Evolutionary conservation across 1,140 invertebrate genomes (phyloP).

Genomic region (Camponotus pennsylvanicus): DNA sequence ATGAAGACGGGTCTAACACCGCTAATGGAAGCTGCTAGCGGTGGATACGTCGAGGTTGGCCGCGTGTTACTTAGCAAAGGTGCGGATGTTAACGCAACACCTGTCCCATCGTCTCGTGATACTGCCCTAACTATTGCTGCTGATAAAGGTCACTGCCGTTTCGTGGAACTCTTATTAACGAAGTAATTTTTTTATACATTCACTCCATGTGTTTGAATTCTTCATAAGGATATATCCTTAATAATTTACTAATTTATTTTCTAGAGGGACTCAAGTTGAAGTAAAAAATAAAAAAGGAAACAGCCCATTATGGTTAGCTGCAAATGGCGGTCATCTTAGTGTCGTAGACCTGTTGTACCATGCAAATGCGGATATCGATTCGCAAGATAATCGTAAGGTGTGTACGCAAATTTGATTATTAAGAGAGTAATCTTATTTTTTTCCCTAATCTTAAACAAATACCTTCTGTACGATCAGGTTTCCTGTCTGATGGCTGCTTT

Average conservation of each 20-base stretch:
- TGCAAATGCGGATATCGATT: constrained; percentile 97
- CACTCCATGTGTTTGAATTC: neutral
- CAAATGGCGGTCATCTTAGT: constrained; percentile 98
- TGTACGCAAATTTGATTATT: neutral
- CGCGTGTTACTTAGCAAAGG: constrained; percentile 97
- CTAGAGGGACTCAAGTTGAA: constrained; percentile 94
- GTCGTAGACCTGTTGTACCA: constrained; percentile 97
- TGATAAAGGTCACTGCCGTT: constrained; percentile 99
- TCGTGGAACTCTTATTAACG: constrained; percentile 94
- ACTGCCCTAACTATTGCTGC: constrained; percentile 99
- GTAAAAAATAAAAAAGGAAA: constrained; percentile 99
- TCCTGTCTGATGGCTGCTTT: constrained; percentile 99
- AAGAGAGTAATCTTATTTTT: neutral
- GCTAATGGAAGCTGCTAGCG: constrained; percentile 99
- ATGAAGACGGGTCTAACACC: constrained; percentile 97
- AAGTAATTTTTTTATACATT: constrained; percentile 77
- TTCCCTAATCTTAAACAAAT: neutral
- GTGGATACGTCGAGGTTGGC: constrained; percentile 99
- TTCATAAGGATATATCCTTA: neutral
- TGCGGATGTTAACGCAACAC: constrained; percentile 99
- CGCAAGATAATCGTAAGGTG: constrained; percentile 97
- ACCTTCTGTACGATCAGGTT: constrained; percentile 86
- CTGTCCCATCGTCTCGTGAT: constrained; percentile 98
- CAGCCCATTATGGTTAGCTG: constrained; percentile 98
- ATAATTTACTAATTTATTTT: neutral